Base-by-base conservation (phyloP, 1,140 invertebrate species). In the Drosophila miranda region DNA sequence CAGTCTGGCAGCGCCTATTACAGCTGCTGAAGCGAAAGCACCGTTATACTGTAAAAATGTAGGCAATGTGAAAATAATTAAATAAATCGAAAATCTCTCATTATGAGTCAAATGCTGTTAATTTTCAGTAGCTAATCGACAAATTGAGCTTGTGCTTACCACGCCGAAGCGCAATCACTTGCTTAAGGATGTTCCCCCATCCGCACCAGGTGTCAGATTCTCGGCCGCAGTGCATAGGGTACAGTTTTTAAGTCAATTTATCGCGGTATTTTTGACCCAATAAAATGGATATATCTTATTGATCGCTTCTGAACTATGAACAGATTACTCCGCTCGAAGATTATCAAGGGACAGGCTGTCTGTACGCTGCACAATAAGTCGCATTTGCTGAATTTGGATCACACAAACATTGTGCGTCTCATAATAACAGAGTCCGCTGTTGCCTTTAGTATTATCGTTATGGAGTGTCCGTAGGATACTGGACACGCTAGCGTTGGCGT, bases 181-280 rank as follows among this genome's bases (percentile, higher is more conserved):
- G 38, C 73, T 16, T 90, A 75, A 66, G 16, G 74, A 83, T 7
- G 89, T 87, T 0, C 66, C 74, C 69, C 83, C 13, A 42, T 56
- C 1, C 41, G 57, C 38, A 54, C 54, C 7, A 75, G 77, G 41
- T 64, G 75, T 9, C 86, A 87, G 44, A 51, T 90, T 28, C 60
- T 95, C 13, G 94, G 94, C 13, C 90, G 91, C 28, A 94, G 94
- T 13, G 90, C 91, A 16, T 94, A 93, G 89, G 94, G 93, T 54
- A 93, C 86, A 0, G 94, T 94, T 23, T 92, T 94, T 28, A 90
- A 91, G 83, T 93, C 92, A 6, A 84, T 89, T 46, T 94, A 93
- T 67, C 92, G 93, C 91, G 93, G 94, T 94, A 64, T 81, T 14
- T n/a, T 2, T 3, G 0, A 13, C 1, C 11, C 11, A 4, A 38